Percentiles rank a stretch among this genome's conserved stretches.
These are phyloP conservation scores for Eupithecia subumbrata DNA, from an alignment of 2,888 invertebrate species.

Conservation along the genomic window DNA sequence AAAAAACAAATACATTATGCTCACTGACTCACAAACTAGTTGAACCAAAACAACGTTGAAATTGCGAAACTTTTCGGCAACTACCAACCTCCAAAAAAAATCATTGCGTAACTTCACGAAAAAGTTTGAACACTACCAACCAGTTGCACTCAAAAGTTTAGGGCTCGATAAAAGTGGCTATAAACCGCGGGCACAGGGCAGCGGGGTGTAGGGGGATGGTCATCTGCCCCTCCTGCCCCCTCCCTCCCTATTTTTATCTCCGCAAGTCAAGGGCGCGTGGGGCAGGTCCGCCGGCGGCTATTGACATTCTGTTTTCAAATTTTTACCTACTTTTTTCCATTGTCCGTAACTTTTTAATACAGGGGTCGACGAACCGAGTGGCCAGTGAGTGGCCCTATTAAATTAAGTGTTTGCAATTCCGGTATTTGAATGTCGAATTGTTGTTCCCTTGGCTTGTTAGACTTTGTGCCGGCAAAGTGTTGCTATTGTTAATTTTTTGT, in stretches of 20 bases:
- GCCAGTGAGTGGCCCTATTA: conserved; percentile 66
- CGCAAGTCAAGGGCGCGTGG: conserved; percentile 83
- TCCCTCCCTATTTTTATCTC: conserved; percentile 72
- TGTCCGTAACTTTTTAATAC: conserved; percentile 82
- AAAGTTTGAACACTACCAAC: conserved; percentile 59
- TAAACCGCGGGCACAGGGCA: conserved; percentile 71
- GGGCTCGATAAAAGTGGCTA: conserved; percentile 70
- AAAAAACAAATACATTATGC: conserved; percentile 15
- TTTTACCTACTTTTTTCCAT: conserved; percentile 81
- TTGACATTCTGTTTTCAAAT: conserved; percentile 83
- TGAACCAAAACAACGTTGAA: conserved; percentile 14
- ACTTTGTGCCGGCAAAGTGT: conserved; percentile 20
- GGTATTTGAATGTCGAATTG: conserved; percentile 54
- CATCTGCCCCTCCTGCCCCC: conserved; percentile 71
- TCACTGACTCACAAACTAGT: conserved; percentile 18
- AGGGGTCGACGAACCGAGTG: conserved; percentile 75
- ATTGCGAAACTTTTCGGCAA: conserved; percentile 21
- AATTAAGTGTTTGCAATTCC: conserved; percentile 56
- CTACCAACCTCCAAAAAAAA: conserved; percentile 15
- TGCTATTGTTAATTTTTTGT: conserved; percentile 15
- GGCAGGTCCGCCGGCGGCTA: conserved; percentile 83
- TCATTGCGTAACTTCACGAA: conserved; percentile 34
- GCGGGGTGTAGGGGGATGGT: conserved; percentile 62
- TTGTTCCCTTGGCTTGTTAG: conserved; percentile 31
- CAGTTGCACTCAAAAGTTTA: conserved; percentile 68